These are phyloP conservation scores for Pseudochirops corinnae DNA, from an alignment of 2,797 vertebrate species.

Conservation along the genomic window DNA sequence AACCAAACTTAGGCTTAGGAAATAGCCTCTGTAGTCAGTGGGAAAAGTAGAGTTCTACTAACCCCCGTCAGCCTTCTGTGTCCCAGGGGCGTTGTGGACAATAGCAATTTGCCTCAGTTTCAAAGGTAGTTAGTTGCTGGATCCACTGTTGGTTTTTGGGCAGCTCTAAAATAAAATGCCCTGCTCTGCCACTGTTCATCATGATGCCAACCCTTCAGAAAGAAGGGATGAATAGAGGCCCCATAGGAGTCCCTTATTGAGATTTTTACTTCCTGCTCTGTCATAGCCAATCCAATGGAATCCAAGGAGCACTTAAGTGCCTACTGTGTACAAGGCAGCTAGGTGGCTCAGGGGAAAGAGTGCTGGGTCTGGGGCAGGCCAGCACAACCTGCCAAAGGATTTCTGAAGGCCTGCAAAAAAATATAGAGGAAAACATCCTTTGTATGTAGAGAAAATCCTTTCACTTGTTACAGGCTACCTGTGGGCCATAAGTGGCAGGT, in stretches of 20 bases:
- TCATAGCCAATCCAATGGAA: neutral
- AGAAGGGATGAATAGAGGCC: constrained; percentile 39
- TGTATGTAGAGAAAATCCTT: no score
- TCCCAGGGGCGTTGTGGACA: neutral
- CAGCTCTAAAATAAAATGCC: constrained; percentile 50
- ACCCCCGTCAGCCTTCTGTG: neutral
- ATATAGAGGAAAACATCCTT: no score
- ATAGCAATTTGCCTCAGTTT: neutral
- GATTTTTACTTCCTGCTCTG: constrained; percentile 41
- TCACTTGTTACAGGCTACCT: no score
- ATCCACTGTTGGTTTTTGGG: neutral
- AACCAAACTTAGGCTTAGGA: neutral
- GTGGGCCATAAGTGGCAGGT: no score
- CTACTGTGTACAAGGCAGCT: neutral
- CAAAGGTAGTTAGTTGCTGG: neutral
- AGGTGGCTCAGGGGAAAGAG: neutral
- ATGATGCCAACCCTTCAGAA: constrained; percentile 35
- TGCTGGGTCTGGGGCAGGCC: neutral
- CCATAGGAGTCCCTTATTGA: constrained; percentile 38
- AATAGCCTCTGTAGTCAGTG: neutral
- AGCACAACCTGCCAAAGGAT: no score
- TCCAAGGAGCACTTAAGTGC: neutral
- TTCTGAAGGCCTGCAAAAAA: no score
- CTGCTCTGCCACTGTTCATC: constrained; percentile 30
- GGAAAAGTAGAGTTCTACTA: neutral